Base-by-base conservation (phyloP, 2,888 invertebrate genomes). In the Pedicia rivosa region DNA sequence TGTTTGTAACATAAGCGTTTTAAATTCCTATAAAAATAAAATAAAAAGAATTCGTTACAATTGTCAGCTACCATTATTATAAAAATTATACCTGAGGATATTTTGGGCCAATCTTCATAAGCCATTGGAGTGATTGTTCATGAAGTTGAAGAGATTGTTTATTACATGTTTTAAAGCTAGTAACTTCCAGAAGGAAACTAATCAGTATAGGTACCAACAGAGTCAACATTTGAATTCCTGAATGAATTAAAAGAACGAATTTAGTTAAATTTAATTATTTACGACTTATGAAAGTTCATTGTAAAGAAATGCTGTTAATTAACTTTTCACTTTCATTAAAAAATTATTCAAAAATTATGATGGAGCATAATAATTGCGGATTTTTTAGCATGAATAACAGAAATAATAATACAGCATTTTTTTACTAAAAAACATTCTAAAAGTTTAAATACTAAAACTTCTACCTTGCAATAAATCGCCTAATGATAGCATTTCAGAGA, bases 171-270 rank as follows among this genome's bases (percentile, higher is more conserved):
- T 67, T 66, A 26, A 77, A 52, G 47, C 74, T 72, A 31, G 68
- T 62, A 9, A 73, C 72, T 44, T 83, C 80, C 40, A 82, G 65
- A 39, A 95, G 64, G 55, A 82, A 86, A 48, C 81, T 83, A 35
- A 92, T 82, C 46, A 95, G 70, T 41, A 91, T 79, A 29, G 95
- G 94, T 41, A 94, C 87, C 41, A 94, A 65, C 29, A 95, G 66
- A 46, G 83, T 79, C 37, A 95, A 64, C 72, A 97, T 76, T 56
- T 90, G 83, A 47, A 87, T 77, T 52, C 90, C 94, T 42, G 43
- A 40, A 32, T n/a, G 9, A 38, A 27, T 26, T 26, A 22, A 24
- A 25, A 22, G 22, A 10, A 14, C 14, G 5, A 4, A 19, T 6
- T 26, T 26, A 17, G 9, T 15, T 27, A 26, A 27, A 16, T 7